Conservation (phyloP, 2,797 vertebrate genomes). For the Sebastes aleutianus region DNA sequence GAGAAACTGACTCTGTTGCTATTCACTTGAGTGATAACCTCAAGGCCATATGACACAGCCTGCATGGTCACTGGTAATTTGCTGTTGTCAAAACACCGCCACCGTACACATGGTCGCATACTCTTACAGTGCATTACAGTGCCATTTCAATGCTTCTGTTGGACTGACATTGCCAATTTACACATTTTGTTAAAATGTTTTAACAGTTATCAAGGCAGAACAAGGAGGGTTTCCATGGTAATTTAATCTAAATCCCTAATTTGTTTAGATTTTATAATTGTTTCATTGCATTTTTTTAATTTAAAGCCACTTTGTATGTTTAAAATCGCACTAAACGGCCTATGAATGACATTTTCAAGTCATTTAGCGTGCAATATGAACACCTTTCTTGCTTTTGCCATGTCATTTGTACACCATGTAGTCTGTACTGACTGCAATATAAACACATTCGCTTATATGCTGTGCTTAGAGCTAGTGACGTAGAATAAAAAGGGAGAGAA, state of each 20-base stretch:
- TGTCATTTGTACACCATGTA: too few species aligned
- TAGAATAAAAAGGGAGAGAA: background rate
- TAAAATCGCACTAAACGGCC: too few species aligned
- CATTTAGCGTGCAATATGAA: too few species aligned
- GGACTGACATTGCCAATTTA: background rate
- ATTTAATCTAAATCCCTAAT: background rate
- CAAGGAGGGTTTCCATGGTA: background rate
- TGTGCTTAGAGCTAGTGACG: too few species aligned
- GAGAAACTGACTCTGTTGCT: slow-evolving; percentile 47
- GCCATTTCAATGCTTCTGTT: background rate
- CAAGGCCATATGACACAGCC: slow-evolving; percentile 55
- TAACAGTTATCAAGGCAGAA: background rate
- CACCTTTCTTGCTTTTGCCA: too few species aligned
- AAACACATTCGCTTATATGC: too few species aligned
- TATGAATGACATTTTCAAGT: too few species aligned
- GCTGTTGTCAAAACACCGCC: slow-evolving; percentile 61
- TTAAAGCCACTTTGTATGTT: background rate
- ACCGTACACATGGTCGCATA: slow-evolving; percentile 16
- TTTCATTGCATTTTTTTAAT: background rate
- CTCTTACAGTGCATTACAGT: background rate
- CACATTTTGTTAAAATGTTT: background rate
- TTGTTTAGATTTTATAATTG: background rate
- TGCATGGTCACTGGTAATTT: slow-evolving; percentile 42
- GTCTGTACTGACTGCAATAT: too few species aligned
- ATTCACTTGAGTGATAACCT: slow-evolving; percentile 63